phyloP scores from a whole-genome alignment of 2,888 invertebrate genomes.

The Ephialtes manifestator region DNA sequence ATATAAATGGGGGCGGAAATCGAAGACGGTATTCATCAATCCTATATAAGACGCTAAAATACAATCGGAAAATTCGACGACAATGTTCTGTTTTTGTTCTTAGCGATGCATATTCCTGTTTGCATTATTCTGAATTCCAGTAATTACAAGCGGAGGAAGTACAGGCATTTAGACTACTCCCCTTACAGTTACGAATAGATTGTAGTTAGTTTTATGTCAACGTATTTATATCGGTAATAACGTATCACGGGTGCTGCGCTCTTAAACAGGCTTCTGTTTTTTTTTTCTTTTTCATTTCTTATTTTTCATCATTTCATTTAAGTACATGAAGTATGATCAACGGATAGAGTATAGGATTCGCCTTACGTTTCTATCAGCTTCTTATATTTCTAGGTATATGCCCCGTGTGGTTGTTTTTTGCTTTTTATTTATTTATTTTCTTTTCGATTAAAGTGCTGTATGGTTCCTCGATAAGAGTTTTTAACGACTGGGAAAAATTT shows the following conservation, averaged over 20 bases:
- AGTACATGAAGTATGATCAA: slow-evolving; percentile 77
- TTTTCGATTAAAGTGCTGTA: slow-evolving; percentile 61
- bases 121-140: slow-evolving; percentile 59
- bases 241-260: slow-evolving; percentile 77
- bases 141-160: slow-evolving; percentile 63
- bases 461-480: slow-evolving; percentile 48
- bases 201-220: slow-evolving; percentile 72
- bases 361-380: slow-evolving; percentile 77
- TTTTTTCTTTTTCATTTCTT: slow-evolving; percentile 12
- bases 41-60: slow-evolving; percentile 67
- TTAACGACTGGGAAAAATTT: slow-evolving; percentile 61
- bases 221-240: slow-evolving; percentile 74
- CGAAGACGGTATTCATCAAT: slow-evolving; percentile 64
- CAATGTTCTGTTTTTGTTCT: slow-evolving; percentile 54
- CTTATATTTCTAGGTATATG: slow-evolving; percentile 79
- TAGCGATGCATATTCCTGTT: slow-evolving; percentile 49
- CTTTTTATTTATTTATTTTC: slow-evolving; percentile 66
- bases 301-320: slow-evolving; percentile 64
- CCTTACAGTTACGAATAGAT: slow-evolving; percentile 72
- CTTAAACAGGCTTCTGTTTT: slow-evolving; percentile 73
- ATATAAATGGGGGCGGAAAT: slow-evolving; percentile 46
- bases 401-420: slow-evolving; percentile 79
- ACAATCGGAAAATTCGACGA: slow-evolving; percentile 73
- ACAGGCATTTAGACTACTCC: slow-evolving; percentile 64
- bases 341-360: slow-evolving; percentile 73